Percentiles rank a stretch among this genome's conserved stretches.
Evolutionary conservation across 2,888 invertebrate species (phyloP).

Genomic region (Plagiodera versicolora): DNA sequence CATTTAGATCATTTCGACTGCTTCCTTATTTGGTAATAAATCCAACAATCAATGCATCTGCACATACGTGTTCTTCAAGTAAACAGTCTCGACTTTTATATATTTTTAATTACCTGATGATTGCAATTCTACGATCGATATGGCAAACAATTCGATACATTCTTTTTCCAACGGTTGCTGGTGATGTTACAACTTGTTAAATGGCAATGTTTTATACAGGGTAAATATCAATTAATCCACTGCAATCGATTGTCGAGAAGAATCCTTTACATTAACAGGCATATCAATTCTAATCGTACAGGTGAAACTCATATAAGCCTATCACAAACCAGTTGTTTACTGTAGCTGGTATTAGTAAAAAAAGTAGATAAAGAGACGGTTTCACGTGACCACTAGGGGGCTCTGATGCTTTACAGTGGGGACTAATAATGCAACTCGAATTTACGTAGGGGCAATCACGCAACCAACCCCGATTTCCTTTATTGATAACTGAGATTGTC

Average conservation of each 20-base stretch:
- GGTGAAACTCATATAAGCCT: too few species aligned
- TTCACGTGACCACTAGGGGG: conserved; percentile 1
- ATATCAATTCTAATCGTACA: too few species aligned
- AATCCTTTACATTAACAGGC: too few species aligned
- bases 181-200: not conserved
- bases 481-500: conserved; percentile 51
- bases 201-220: not conserved
- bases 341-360: too few species aligned
- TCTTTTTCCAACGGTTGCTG: not conserved
- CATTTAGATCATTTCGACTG: too few species aligned
- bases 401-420: too few species aligned
- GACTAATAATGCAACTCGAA: conserved; percentile 35
- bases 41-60: not conserved
- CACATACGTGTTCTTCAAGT: not conserved
- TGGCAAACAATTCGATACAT: not conserved
- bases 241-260: too few species aligned
- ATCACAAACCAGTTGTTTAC: too few species aligned
- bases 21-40: not conserved
- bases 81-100: not conserved
- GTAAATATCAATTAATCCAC: not conserved
- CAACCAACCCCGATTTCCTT: conserved; percentile 46
- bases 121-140: not conserved
- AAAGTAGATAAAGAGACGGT: too few species aligned
- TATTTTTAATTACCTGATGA: not conserved
- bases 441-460: conserved; percentile 37